Conservation (phyloP, 2,797 vertebrate genomes). For the Mycteria americana region DNA sequence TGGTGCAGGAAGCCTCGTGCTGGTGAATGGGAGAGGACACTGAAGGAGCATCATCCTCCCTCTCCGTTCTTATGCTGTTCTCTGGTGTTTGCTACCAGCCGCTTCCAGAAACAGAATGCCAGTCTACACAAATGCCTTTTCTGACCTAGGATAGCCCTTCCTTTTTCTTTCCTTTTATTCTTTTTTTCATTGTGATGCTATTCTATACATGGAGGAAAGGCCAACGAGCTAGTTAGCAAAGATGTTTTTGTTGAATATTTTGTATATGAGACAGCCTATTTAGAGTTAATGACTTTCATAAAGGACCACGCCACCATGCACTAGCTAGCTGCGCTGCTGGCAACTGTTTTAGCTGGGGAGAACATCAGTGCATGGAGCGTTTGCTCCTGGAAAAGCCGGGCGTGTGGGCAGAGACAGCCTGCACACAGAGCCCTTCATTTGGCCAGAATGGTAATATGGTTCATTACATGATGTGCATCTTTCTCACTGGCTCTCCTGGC, state of each 20-base stretch:
- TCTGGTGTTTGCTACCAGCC: neutral
- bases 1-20: neutral
- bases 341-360: neutral
- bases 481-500: neutral
- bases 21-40: neutral
- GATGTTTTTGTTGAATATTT: neutral
- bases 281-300: neutral
- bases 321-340: neutral
- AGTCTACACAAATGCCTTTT: neutral
- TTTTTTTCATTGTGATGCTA: neutral
- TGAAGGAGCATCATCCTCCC: neutral
- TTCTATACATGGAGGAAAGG: neutral
- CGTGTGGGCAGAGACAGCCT: neutral
- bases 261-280: neutral
- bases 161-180: neutral
- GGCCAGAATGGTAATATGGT: neutral
- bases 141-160: neutral
- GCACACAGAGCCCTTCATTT: neutral
- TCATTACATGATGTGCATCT: conserved; percentile 54
- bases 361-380: neutral
- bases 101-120: neutral
- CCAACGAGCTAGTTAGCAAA: neutral
- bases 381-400: neutral
- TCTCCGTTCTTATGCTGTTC: neutral
- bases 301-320: neutral